Base-by-base conservation (phyloP, 1,140 invertebrate species). In the Solen grandis region DNA sequence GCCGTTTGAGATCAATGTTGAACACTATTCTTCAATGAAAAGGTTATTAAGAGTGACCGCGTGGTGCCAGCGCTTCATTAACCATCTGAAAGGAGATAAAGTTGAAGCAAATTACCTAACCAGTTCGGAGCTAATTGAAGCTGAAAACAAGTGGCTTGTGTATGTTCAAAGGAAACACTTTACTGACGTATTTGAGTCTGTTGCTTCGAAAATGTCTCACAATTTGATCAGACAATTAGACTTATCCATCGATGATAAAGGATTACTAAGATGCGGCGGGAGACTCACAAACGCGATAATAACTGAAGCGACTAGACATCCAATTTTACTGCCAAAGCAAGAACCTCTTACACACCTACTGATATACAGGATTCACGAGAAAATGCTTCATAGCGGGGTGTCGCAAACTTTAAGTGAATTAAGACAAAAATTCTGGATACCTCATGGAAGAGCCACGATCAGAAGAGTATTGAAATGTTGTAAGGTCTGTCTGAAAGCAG, bases 371-470 rank as follows among this genome's bases (percentile, higher is more conserved):
- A 22, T 19, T 16, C 66, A 79, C 22, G 63, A 36, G 22, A 14
- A 72, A 4, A 19, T 36, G 29, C 29, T 79, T 22, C 76, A 79
- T 25, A 54, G 4, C 25, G 55, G 76, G 3, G 41, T 79, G 25
- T 35, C 57, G 2, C 66, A 79, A 63, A 70, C 76, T 8, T 50
- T 79, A 46, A 13, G 10, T n/a, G 10, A 62, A 19, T 16, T 79
- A 13, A 52, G 66, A 62, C 52, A 79, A 0, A 33, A 31, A 33
- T 79, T 31, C 25, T 79, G 66, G 66, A 69, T 70, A 31, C 66
- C 27, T 1, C 25, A 52, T 50, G 76, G 76, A 41, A 13, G 76
- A 50, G 52, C 76, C 19, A 29, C 52, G 19, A 59, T 70, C 1
- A 14, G 68, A 29, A 2, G 46, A 36, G 66, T 70, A 2, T 60